Conservation (phyloP, 2,797 vertebrate genomes). For the Gymnocypris eckloni region DNA sequence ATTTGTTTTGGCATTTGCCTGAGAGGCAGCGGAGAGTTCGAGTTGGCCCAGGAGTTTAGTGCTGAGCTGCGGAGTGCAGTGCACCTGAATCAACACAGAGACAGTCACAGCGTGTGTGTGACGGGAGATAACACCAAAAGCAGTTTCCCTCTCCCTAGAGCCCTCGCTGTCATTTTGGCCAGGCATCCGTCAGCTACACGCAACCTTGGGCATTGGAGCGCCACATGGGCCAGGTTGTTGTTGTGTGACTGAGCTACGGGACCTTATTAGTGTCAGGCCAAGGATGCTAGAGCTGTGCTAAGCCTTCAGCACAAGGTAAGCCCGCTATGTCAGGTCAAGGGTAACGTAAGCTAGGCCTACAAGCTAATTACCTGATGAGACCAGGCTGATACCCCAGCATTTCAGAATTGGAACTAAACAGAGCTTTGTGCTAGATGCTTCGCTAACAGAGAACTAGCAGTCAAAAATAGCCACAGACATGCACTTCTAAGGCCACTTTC, state of each 20-base stretch:
- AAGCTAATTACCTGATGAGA: constrained; percentile 51
- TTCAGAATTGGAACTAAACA: constrained; percentile 10
- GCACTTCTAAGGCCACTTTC: neutral
- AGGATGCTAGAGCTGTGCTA: constrained; percentile 43
- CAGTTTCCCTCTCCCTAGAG: constrained; percentile 48
- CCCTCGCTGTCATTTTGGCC: constrained; percentile 54
- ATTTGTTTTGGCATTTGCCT: constrained; percentile 99
- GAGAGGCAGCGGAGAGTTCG: constrained; percentile 90
- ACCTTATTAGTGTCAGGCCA: constrained; percentile 50
- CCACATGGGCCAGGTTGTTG: constrained; percentile 41
- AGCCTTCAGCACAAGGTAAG: constrained; percentile 39
- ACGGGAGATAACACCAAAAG: constrained; percentile 57
- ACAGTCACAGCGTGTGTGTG: constrained; percentile 65
- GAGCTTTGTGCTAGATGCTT: constrained; percentile 16
- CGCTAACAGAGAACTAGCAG: neutral
- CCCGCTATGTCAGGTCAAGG: constrained; percentile 46
- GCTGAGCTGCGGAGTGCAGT: constrained; percentile 67
- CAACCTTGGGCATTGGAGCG: constrained; percentile 27
- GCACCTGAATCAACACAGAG: constrained; percentile 82
- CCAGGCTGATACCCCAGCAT: neutral
- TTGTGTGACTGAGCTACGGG: constrained; percentile 50
- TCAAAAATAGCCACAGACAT: neutral
- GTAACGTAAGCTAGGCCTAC: constrained; percentile 34
- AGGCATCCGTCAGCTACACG: constrained; percentile 33
- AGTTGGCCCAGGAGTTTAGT: constrained; percentile 63